Evolutionary conservation across 1,140 invertebrate species (phyloP).

Genomic region (Vanessa tameamea): DNA sequence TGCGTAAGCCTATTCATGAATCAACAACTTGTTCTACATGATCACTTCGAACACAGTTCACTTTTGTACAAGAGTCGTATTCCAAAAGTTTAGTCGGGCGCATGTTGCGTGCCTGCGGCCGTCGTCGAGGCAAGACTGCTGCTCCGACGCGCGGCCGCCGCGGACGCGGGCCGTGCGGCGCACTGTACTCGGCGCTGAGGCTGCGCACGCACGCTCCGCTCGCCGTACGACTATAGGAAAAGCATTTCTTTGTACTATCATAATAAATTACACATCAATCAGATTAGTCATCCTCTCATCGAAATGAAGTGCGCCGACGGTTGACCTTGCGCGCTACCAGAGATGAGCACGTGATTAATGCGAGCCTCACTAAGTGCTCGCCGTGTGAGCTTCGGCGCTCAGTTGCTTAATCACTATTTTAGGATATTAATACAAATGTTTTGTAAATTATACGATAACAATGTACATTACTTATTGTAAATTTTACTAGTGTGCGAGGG

Average conservation of each 20-base stretch:
- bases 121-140: neutral
- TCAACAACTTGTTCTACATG: neutral
- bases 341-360: conserved; percentile 12
- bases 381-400: neutral
- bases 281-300: conserved; percentile 18
- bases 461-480: too few species aligned
- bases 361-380: conserved; percentile 1
- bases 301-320: neutral
- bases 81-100: neutral
- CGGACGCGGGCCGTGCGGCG: neutral
- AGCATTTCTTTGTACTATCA: conserved; percentile 23
- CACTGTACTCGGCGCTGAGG: neutral
- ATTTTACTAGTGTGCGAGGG: too few species aligned
- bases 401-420: neutral
- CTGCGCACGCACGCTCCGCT: conserved; percentile 10
- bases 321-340: conserved; percentile 1
- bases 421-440: too few species aligned
- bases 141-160: neutral
- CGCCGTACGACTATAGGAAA: conserved; percentile 6
- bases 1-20: neutral
- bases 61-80: neutral
- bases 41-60: conserved; percentile 11
- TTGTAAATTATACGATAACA: too few species aligned
- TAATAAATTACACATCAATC: conserved; percentile 25
- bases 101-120: neutral